phyloP scores from a whole-genome alignment of 2,113 vertebrate genomes.

The Terrapene triunguis region DNA sequence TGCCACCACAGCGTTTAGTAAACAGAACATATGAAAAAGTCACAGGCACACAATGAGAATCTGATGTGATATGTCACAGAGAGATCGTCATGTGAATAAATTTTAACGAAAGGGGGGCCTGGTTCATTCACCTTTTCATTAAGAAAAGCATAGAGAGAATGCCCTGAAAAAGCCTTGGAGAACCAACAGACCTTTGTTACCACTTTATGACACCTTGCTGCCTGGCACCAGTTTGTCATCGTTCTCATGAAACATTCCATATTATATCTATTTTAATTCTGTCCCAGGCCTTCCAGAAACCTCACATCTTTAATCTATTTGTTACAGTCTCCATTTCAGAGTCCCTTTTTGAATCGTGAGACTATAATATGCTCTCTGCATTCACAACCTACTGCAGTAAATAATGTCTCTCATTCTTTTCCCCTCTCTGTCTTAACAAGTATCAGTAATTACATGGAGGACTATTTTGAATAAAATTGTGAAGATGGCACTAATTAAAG shows the following conservation, averaged over 20 bases:
- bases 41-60: not conserved
- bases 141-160: not conserved
- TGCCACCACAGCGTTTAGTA: not conserved
- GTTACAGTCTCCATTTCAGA: conserved; percentile 53
- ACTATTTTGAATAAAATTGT: conserved; percentile 36
- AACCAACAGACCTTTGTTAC: not conserved
- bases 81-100: not conserved
- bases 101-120: not conserved
- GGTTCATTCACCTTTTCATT: not conserved
- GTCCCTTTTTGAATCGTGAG: conserved; percentile 1
- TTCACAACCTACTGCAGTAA: conserved; percentile 7
- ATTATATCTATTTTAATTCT: conserved; percentile 9
- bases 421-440: not conserved
- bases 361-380: not conserved
- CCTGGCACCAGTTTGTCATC: not conserved
- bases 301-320: conserved; percentile 49
- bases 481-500: conserved; percentile 65
- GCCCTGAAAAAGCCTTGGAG: not conserved
- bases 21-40: not conserved
- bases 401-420: not conserved
- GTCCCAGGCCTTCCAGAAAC: conserved; percentile 13
- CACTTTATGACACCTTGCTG: not conserved
- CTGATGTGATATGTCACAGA: not conserved
- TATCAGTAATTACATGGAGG: conserved; percentile 36
- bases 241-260: not conserved